A percentile compares a stretch with the other conserved stretches of the same genome.
Conservation (phyloP, 2,113 vertebrate genomes). For the Narcine bancroftii region DNA sequence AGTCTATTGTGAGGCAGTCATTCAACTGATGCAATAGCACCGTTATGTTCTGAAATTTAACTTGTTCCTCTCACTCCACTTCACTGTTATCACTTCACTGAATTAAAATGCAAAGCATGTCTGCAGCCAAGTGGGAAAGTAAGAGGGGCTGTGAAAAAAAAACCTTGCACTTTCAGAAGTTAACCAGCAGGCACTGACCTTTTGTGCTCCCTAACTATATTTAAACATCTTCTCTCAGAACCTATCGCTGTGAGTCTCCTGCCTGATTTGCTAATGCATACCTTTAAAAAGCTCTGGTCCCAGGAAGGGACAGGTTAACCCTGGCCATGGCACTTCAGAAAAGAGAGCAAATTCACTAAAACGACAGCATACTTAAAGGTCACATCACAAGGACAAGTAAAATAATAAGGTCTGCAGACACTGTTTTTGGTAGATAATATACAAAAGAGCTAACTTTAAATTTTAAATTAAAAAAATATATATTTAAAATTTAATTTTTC, state of each 20-base stretch:
- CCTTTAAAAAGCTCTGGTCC: background rate
- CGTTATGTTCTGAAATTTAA: background rate
- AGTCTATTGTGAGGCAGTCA: conserved; percentile 3
- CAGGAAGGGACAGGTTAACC: too few relatives aligned
- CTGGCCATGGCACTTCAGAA: background rate
- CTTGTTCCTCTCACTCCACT: background rate
- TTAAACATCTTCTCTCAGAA: background rate
- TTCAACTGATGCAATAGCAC: background rate
- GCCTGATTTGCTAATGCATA: background rate
- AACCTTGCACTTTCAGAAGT: background rate
- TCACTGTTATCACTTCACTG: background rate
- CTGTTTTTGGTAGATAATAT: too few relatives aligned
- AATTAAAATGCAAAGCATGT: background rate
- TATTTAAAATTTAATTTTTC: too few relatives aligned
- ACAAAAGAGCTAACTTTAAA: too few relatives aligned
- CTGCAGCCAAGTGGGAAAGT: background rate
- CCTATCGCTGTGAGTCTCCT: background rate
- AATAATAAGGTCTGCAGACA: too few relatives aligned
- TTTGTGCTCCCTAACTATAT: background rate
- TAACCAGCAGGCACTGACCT: background rate
- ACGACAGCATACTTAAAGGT: background rate
- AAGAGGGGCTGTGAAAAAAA: background rate
- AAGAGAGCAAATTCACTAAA: background rate
- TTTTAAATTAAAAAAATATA: too few relatives aligned
- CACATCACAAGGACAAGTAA: background rate